Evolutionary conservation across 2,113 vertebrate genomes (phyloP).

Genomic region (Crotalus helleri): DNA sequence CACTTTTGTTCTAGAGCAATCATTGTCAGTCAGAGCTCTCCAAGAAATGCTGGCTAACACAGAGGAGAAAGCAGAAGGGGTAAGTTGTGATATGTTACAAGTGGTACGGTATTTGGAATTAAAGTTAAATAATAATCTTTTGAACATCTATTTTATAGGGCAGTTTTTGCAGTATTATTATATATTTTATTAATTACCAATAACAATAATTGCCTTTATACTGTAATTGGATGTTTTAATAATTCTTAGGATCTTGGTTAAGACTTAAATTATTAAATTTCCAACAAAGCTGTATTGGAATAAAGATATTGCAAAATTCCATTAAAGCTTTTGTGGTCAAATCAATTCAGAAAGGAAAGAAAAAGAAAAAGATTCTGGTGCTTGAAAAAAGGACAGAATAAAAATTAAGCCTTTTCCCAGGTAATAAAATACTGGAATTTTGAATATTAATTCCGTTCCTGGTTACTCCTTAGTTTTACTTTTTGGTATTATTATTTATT

Average conservation of each 20-base stretch:
- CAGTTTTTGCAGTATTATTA: not conserved
- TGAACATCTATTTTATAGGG: not conserved
- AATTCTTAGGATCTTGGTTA: not conserved
- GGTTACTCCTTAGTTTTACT: not conserved
- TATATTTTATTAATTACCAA: not conserved
- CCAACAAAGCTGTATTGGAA: not conserved
- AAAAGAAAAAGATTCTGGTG: not conserved
- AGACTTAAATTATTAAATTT: not conserved
- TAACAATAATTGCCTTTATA: not conserved
- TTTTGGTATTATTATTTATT: not conserved
- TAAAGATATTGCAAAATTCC: not conserved
- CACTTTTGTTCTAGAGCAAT: slow-evolving; percentile 96
- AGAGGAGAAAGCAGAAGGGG: slow-evolving; percentile 88
- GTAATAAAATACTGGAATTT: not conserved
- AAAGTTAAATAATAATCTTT: not conserved
- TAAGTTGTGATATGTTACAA: slow-evolving; percentile 66
- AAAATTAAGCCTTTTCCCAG: not conserved
- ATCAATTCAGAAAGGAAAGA: not conserved
- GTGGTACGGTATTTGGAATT: not conserved
- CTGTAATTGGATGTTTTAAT: not conserved
- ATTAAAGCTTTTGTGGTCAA: not conserved
- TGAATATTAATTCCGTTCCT: not conserved
- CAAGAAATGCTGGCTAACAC: slow-evolving; percentile 97
- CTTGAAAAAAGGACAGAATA: not conserved
- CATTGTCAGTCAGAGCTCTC: slow-evolving; percentile 88